Base-by-base conservation (phyloP, 2,888 invertebrate genomes). In the Eupeodes luniger region DNA sequence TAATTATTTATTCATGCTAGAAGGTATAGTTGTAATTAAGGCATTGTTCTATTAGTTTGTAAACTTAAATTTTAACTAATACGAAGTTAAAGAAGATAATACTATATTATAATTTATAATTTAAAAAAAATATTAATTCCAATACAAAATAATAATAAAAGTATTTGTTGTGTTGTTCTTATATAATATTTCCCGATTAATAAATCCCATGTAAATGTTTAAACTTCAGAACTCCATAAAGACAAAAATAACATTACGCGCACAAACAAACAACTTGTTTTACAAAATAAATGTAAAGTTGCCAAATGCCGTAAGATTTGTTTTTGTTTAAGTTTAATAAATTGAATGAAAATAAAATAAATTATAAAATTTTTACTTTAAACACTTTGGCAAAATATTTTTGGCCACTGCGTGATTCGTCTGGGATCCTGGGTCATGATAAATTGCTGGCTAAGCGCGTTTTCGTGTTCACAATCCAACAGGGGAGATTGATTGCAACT, bases 361-460 rank as follows among this genome's bases (percentile, higher is more conserved):
- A 69, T 69, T 51, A 74, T 67, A 61, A 70, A 44, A 66, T 64
- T 70, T 72, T 16, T 44, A 47, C 6, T 47, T 74, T 67, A 59
- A 69, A 67, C 67, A 59, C 57, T 81, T 75, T 78, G 76, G 81
- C 36, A 83, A 74, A 81, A 74, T 81, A 66, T 61, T 85, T 85
- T 77, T 61, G 62, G 74, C 81, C 75, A 76, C 83, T 77, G 61
- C 76, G 76, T 66, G 76, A 83, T 72, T 83, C 40, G 80, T 87
- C 83, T 80, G 47, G 40, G 4, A 44, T 64, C 64, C 16, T 44
- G 70, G 53, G 70, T 11, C 91, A 91, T 93, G 93, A 93, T 93
- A 92, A 93, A 93, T 93, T 92, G 91, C 91, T 90, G 91, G 91
- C 92, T 93, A 93, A 93, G 92, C 93, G 93, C 92, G 89, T 93